Evolutionary conservation across 2,888 invertebrate genomes (phyloP), one percentile per base, ranked within the genome.

Genomic region (Meta bourneti): DNA sequence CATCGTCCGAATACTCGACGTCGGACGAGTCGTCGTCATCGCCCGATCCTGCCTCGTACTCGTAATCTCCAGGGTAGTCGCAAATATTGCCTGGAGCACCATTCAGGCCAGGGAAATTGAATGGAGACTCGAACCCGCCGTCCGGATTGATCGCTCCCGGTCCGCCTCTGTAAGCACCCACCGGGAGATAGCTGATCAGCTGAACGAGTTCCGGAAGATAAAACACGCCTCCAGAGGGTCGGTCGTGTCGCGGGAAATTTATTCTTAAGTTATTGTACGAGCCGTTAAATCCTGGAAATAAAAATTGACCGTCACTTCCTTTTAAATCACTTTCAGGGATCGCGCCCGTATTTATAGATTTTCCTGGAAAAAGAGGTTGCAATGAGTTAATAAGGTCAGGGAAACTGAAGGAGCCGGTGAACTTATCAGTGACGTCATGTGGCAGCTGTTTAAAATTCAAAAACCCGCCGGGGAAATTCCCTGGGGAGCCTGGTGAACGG

Each of bases 191-290:
- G n/a, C 52, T 70, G 13, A 87, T 52, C 16, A 87, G 71, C 13
- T 52, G 78, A 1, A 87, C 48, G 4, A 87, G 52, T 87, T 87
- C 78, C 13, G 87, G 87, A n/a, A 87, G 49, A 11, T 87, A 87
- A 51, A 79, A 79, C n/a, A 79, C 20, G 9, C 79, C 79, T 72
- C 87, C 79, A 16, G 51, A 72, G 52, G 70, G 87, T 8, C 69
- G 48, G 16, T 11, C 70, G 34, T 48, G 48, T 7, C 20, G 7
- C 4, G 51, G 51, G 7, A 52, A 16, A 16, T 72, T 72, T 71
- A 87, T 49, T 0, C 4, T 71, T 11, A 87, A 51, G 52, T 72
- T 80, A 51, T 79, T 51, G 48, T 79, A 79, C 16, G 20, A n/a
- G 9, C 87, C 87, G 1, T 52, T 13, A 34, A 87, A 80, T 54